phyloP scores from a whole-genome alignment of 2,797 vertebrate species.

The Mallotus villosus region DNA sequence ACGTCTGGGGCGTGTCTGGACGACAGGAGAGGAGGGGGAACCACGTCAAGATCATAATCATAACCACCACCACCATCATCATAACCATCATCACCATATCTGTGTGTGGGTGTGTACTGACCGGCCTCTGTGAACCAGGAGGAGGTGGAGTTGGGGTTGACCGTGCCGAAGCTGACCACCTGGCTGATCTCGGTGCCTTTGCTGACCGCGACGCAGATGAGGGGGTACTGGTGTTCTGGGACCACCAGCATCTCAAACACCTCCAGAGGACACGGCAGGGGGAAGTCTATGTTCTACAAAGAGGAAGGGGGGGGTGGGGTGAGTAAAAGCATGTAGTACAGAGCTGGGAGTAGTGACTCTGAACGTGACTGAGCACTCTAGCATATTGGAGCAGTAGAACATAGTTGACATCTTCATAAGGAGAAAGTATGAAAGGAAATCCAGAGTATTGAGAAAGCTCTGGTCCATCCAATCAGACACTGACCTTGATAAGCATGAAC shows the following conservation, averaged over 20 bases:
- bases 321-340: too few relatives aligned
- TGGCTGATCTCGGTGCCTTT: conserved; percentile 90
- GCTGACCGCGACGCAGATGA: conserved; percentile 91
- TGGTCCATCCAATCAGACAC: background rate
- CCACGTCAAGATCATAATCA: background rate
- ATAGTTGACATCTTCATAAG: too few relatives aligned
- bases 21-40: background rate
- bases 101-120: conserved; percentile 52
- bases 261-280: conserved; percentile 87
- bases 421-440: background rate
- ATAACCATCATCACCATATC: background rate
- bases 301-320: conserved; percentile 33
- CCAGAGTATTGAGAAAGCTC: background rate
- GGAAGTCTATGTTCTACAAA: conserved; percentile 88
- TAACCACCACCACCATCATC: background rate
- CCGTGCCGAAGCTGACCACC: conserved; percentile 90
- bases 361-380: too few relatives aligned
- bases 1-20: conserved; percentile 87
- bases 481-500: conserved; percentile 96
- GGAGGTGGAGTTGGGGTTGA: conserved; percentile 93
- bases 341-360: too few relatives aligned
- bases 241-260: conserved; percentile 95
- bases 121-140: conserved; percentile 95
- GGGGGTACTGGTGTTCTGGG: conserved; percentile 89
- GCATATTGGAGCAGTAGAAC: too few relatives aligned